These are phyloP conservation scores for Bathynomus jamesi DNA, from an alignment of 1,140 invertebrate genomes.

Conservation along the genomic window DNA sequence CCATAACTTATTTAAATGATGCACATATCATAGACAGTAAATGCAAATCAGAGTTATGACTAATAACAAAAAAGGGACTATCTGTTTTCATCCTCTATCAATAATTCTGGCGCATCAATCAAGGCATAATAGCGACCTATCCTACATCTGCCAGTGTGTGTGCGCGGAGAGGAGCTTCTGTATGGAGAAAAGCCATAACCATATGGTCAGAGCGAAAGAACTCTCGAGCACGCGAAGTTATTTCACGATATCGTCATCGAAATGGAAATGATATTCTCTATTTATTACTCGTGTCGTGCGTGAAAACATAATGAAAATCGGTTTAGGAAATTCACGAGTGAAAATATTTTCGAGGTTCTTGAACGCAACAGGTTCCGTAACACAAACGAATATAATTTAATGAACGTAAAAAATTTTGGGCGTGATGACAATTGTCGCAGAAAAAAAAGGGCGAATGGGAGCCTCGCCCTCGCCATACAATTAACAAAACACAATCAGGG, in stretches of 20 bases:
- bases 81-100: no score
- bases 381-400: no score
- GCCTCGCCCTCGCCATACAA: background rate
- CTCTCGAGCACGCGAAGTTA: background rate
- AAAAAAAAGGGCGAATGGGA: background rate
- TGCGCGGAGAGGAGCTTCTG: background rate
- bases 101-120: background rate
- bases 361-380: no score
- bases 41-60: no score
- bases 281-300: background rate
- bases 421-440: no score
- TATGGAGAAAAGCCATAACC: background rate
- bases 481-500: background rate
- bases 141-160: background rate
- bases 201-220: background rate
- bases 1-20: no score
- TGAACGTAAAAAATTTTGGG: no score
- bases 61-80: no score
- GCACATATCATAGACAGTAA: no score
- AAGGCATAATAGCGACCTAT: background rate
- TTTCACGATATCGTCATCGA: background rate
- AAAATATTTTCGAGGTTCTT: no score
- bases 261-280: background rate
- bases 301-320: background rate
- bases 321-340: no score